A percentile compares a stretch with the other conserved stretches of the same genome.
Conservation (phyloP, 2,888 invertebrate genomes). For the Seira ritae region DNA sequence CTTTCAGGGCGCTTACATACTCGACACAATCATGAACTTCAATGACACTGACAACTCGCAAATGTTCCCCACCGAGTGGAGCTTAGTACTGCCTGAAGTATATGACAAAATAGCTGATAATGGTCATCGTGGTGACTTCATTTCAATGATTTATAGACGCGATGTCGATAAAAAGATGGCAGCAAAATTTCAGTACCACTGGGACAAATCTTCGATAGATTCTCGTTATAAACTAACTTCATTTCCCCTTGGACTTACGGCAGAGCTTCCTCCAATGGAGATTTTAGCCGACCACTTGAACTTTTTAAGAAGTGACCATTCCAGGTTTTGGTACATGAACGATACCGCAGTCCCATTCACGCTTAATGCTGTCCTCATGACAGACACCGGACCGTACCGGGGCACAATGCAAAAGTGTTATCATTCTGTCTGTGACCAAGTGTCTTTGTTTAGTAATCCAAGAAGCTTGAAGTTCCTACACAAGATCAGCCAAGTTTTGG, state of each 20-base stretch:
- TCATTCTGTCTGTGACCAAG: constrained; percentile 71
- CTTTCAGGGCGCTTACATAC: constrained; percentile 75
- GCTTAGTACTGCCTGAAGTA: constrained; percentile 70
- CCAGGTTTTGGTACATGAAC: constrained; percentile 75
- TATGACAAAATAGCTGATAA: constrained; percentile 69
- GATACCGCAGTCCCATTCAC: constrained; percentile 73
- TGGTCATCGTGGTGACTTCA: constrained; percentile 74
- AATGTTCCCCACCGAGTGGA: constrained; percentile 74
- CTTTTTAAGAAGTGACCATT: constrained; percentile 75
- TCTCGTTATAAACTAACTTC: constrained; percentile 72
- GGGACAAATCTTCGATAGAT: constrained; percentile 68
- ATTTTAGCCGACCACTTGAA: constrained; percentile 74
- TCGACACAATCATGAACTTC: constrained; percentile 75
- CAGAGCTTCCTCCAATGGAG: constrained; percentile 73
- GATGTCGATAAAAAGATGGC: constrained; percentile 74
- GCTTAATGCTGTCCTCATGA: constrained; percentile 75
- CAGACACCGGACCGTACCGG: constrained; percentile 75
- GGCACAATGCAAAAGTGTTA: constrained; percentile 72
- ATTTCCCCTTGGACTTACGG: constrained; percentile 73
- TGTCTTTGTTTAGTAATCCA: constrained; percentile 65
- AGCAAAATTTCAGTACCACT: constrained; percentile 72
- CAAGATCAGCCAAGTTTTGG: constrained; percentile 71
- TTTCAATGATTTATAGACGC: constrained; percentile 74
- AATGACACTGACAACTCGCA: constrained; percentile 74
- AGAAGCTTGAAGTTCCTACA: constrained; percentile 69